Evolutionary conservation across 2,797 vertebrate genomes (phyloP), one percentile per base, ranked within the genome.

Genomic region (Myioborus miniatus): DNA sequence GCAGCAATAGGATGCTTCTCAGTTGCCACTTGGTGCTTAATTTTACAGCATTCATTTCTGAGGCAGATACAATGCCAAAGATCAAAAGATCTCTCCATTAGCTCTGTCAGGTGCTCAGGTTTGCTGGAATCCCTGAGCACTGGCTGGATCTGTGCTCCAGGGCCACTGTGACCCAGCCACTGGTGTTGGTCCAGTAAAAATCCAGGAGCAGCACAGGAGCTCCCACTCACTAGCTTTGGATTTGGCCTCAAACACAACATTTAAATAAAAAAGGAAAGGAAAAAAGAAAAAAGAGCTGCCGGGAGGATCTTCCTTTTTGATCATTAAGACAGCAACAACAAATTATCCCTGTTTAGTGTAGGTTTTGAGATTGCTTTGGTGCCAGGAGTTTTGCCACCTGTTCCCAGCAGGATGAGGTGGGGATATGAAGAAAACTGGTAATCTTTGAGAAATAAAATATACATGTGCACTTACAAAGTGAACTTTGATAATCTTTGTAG

Each of bases 311-410:
- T 93, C 36, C 62, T 78, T 79, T 92, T 90, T 94, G 83, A 92
- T 90, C 59, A 89, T 69, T 83, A 83, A 76, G 94, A 83, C 62
- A 84, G 89, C 74, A 82, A 67, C 67, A 82, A 63, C 72, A 89
- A 87, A 82, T 92, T 91, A 77, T 89, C 68, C 27, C 63, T 62
- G 41, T 87, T 94, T 74, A 85, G 75, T 62, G 56, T 30, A 89
- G 26, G 19, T 82, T 94, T 86, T 82, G 81, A 80, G 69, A 87
- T 39, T 74, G 71, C 89, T 90, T 96, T 87, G 49, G 81, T 95
- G 87, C 79, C 93, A 93, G 71, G 86, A 97, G 71, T 82, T 92
- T 69, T 93, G 58, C 86, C 89, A 95, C 90, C 83, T 92, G 83
- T 90, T 95, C 89, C 52, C 85, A 96, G 93, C 94, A 94, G 92